These are phyloP conservation scores for Dendrophyllia cribrosa DNA, from an alignment of 64 coral and sea anemone genomes.

Conservation along the genomic window DNA sequence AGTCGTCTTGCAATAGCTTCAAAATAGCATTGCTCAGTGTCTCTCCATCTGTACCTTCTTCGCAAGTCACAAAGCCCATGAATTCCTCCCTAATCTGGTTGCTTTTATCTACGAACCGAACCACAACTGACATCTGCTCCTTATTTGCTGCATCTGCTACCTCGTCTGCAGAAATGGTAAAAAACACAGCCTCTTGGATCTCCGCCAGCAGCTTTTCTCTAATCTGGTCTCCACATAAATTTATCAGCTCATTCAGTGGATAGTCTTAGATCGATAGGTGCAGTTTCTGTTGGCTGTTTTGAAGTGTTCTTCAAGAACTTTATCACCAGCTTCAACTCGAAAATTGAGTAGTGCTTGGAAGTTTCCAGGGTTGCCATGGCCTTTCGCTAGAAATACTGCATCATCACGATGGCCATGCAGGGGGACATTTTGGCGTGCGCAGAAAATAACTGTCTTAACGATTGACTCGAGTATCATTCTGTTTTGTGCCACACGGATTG, in stretches of 20 bases:
- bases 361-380: conserved; percentile 75
- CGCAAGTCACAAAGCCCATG: conserved; percentile 11
- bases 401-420: conserved; percentile 74
- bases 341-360: conserved; percentile 84
- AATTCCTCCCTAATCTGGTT: conserved; percentile 17
- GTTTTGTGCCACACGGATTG: too few relatives aligned
- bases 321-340: conserved; percentile 73
- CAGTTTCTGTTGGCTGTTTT: conserved; percentile 64
- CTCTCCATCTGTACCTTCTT: neutral
- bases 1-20: neutral
- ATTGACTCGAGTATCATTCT: conserved; percentile 14
- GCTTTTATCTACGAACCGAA: conserved; percentile 8
- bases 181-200: neutral
- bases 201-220: neutral
- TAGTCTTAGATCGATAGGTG: conserved; percentile 71
- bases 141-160: neutral
- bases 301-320: conserved; percentile 65
- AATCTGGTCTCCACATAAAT: neutral
- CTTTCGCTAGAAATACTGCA: conserved; percentile 65
- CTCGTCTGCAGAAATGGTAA: neutral
- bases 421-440: conserved; percentile 74
- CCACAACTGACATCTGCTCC: neutral
- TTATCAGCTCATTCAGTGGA: conserved; percentile 78
- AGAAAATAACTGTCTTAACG: conserved; percentile 74
- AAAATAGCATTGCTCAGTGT: conserved; percentile 8